phyloP scores from a whole-genome alignment of 2,888 invertebrate genomes.

The Caenorhabditis sinica region DNA sequence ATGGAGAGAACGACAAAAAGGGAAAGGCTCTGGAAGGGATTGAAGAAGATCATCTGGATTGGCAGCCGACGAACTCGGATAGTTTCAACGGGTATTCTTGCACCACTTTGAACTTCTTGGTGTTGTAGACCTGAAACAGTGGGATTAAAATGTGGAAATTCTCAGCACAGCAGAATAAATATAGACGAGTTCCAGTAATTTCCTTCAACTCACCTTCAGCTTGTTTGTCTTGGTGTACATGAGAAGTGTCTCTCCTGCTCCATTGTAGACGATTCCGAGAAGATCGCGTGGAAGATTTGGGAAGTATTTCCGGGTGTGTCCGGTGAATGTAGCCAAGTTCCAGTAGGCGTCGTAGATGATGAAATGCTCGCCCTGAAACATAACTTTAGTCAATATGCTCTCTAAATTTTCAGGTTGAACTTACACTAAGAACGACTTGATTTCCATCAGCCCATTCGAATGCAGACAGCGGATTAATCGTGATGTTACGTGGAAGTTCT shows the following conservation, averaged over 20 bases:
- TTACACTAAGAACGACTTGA: constrained; percentile 76
- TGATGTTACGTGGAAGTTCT: constrained; percentile 75
- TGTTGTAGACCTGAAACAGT: constrained; percentile 79
- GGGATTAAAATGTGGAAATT: not conserved
- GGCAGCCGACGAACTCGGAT: constrained; percentile 77
- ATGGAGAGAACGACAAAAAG: constrained; percentile 11
- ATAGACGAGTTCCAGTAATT: too few relatives aligned
- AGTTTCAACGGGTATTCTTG: constrained; percentile 78
- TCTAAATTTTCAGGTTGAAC: constrained; percentile 19
- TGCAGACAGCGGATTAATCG: constrained; percentile 77
- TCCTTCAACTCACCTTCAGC: constrained; percentile 71
- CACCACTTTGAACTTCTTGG: constrained; percentile 77
- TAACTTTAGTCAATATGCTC: not conserved
- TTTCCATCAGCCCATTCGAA: constrained; percentile 82
- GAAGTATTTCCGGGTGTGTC: constrained; percentile 73
- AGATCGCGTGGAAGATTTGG: constrained; percentile 79
- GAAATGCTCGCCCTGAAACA: constrained; percentile 75
- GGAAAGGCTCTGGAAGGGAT: not conserved
- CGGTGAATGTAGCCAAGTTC: constrained; percentile 79
- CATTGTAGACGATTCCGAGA: constrained; percentile 78
- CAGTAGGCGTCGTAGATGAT: constrained; percentile 82
- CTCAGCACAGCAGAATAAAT: too few relatives aligned
- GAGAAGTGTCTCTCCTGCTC: constrained; percentile 73
- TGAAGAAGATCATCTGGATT: constrained; percentile 52
- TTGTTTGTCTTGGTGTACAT: constrained; percentile 78